Evolutionary conservation across 2,888 invertebrate genomes (phyloP).

Genomic region (Siphlonurus alternatus): DNA sequence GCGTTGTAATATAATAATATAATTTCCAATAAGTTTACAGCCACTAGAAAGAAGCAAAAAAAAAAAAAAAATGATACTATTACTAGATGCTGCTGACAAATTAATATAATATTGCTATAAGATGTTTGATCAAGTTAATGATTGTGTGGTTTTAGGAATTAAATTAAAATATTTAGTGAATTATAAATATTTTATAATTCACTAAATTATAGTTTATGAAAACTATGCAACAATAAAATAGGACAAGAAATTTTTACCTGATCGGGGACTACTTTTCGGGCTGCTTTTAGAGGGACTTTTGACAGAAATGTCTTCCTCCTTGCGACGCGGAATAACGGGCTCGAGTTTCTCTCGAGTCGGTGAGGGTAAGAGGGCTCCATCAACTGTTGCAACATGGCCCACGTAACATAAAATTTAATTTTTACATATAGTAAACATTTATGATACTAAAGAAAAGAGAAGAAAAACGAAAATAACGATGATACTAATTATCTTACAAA

Average conservation of each 20-base stretch:
- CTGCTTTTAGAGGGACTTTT: constrained; percentile 9
- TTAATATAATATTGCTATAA: no score
- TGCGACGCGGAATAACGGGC: constrained; percentile 42
- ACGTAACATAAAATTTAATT: background rate
- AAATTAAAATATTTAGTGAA: no score
- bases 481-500: background rate
- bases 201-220: no score
- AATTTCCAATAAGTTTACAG: no score
- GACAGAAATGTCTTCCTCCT: constrained; percentile 26
- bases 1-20: no score
- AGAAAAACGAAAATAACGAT: background rate
- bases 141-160: no score
- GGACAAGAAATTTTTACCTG: constrained; percentile 24
- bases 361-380: constrained; percentile 47
- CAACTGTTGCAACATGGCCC: constrained; percentile 26
- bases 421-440: background rate
- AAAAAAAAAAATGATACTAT: no score
- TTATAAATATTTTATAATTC: no score
- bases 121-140: no score
- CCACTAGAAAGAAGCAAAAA: no score
- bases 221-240: no score
- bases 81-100: no score
- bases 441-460: background rate
- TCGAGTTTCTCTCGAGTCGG: constrained; percentile 54
- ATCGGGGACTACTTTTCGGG: constrained; percentile 40